Percentiles rank a stretch among this genome's conserved stretches.
Conservation (phyloP, 2,113 vertebrate genomes). For the Naja naja region DNA sequence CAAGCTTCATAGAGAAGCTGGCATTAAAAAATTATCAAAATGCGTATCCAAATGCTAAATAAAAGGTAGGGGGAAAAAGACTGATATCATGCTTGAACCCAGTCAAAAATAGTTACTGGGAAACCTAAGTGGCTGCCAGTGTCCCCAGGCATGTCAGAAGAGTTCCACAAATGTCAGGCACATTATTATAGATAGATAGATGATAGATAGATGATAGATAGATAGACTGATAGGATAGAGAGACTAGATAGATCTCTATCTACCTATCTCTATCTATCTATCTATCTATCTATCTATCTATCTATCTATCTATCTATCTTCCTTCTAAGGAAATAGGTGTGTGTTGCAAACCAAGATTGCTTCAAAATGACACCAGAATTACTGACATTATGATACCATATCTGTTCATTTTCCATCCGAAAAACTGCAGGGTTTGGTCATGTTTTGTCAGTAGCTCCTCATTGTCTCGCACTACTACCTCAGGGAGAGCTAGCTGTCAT, state of each 20-base stretch:
- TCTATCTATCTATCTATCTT: no score
- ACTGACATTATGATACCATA: neutral
- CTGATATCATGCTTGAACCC: neutral
- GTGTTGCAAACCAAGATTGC: neutral
- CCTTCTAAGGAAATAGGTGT: neutral
- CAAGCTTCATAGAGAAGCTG: neutral
- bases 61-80: neutral
- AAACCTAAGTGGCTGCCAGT: neutral
- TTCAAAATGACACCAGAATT: neutral
- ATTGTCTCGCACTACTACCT: neutral
- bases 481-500: neutral
- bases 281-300: no score
- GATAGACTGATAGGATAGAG: no score
- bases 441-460: neutral
- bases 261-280: no score
- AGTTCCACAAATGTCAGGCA: neutral
- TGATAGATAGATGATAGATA: no score
- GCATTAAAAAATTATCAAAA: neutral
- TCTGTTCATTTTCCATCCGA: neutral
- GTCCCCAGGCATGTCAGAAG: neutral
- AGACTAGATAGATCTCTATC: no score
- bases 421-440: neutral
- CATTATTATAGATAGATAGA: neutral
- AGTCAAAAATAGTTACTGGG: neutral
- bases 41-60: neutral